Percentiles rank a stretch among this genome's conserved stretches.
Evolutionary conservation across 2,797 vertebrate genomes (phyloP).

Genomic region (Muscicapa striata): DNA sequence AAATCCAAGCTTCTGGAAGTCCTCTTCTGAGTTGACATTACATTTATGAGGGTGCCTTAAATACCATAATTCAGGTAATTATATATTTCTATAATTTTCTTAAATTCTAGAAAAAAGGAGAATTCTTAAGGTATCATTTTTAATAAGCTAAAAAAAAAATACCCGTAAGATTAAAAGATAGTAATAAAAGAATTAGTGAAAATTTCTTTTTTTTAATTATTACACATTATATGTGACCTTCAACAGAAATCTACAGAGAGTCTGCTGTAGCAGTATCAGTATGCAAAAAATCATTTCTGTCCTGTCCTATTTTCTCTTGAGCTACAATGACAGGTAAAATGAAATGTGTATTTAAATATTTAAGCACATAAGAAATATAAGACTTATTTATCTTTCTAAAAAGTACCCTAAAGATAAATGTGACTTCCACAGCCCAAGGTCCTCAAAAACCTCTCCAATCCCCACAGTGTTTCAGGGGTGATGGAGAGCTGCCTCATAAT

Average conservation of each 20-base stretch:
- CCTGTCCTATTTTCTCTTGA: not conserved
- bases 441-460: not conserved
- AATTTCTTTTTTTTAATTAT: not conserved
- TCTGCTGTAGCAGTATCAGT: not conserved
- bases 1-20: not conserved
- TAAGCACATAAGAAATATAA: not conserved
- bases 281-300: not conserved
- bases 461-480: not conserved
- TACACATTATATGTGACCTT: not conserved
- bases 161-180: rapidly evolving
- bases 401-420: not conserved
- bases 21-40: not conserved
- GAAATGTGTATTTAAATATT: not conserved
- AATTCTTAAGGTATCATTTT: not conserved
- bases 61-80: not conserved
- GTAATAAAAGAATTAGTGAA: not conserved
- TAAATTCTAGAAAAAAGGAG: not conserved
- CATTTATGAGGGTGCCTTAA: not conserved
- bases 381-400: not conserved
- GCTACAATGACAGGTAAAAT: not conserved
- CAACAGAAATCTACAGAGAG: not conserved
- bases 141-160: not conserved
- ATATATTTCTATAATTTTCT: not conserved
- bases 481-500: not conserved
- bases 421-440: not conserved